Evolutionary conservation across 1,140 invertebrate species (phyloP), one percentile per base, ranked within the genome.

Genomic region (Bombus huntii): DNA sequence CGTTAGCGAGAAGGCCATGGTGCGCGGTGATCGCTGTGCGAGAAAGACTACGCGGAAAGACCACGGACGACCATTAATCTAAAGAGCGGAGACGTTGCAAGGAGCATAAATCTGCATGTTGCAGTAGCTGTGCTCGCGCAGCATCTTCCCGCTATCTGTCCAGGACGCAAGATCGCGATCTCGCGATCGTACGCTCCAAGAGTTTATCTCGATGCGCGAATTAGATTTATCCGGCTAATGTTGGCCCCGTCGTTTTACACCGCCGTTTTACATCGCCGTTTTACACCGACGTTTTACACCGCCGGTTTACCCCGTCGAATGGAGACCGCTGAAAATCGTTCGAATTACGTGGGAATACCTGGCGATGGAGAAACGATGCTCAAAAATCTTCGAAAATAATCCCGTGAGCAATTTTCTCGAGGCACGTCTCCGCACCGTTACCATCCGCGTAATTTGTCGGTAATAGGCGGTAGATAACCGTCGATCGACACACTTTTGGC

Each of bases 31-130:
- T 76, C 47, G 31, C 44, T 9, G 73, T 13, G 47, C 47, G 47
- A 4, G 47, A 25, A 44, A 57, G 79, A 13, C 42, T 39, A 66
- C 47, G n/a, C 22, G 66, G 66, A 68, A 68, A 68, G 34, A 44
- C 18, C 47, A 31, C 71, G 82, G 59, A 84, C 72, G 85, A 87
- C 88, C 88, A 92, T 91, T 91, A 91, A 91, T 92, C 86, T 86
- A 70, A 62, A 62, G 78, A 71, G 71, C 83, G 86, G 79, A 87
- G 89, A 91, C 90, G 86, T 84, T 80, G 68, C 85, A 87, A 84
- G 79, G 44, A 74, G 74, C 87, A 91, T 92, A 92, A 92, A 93
- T 93, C 91, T 91, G 79, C 92, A 92, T 92, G 89, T 83, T 89
- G 85, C 92, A 78, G 90, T 92, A 89, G 90, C 86, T 78, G 39